Base-by-base conservation (phyloP, 2,113 vertebrate species). In the Mohoua ochrocephala region DNA sequence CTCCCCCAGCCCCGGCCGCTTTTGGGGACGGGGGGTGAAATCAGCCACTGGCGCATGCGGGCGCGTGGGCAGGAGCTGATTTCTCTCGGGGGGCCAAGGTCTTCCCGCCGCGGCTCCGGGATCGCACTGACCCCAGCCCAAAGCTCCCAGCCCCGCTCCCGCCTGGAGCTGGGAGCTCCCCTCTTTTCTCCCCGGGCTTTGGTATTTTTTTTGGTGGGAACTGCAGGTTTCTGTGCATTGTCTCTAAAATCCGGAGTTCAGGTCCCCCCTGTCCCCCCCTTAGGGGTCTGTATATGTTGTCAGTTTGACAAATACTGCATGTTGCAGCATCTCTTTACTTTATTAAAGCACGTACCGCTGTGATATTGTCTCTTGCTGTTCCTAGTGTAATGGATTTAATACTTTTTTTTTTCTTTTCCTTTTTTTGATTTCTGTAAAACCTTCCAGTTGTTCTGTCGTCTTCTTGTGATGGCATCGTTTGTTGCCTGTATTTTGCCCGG, bases 311-410 rank as follows among this genome's bases (percentile, higher is more conserved):
- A 97, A 96, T 96, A 97, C 96, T 93, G 97, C 97, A 68, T 97
- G 97, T 94, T 93, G 97, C 97, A 98, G 97, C 97, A 97, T 98
- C 97, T 96, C 85, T 97, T 98, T 97, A 94, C 96, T 97, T 98
- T 97, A 96, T 96, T 97, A 96, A 95, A 97, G 97, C 97, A 97
- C 96, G 61, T 95, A 94, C 96, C 28, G 96, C 95, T 97, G 97
- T 97, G 97, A 97, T 95, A 91, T 44, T 93, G 97, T 97, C 97
- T 98, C 97, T 98, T 96, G 95, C 97, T 97, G 95, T 98, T 93
- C 92, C 97, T 94, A 96, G 87, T 97, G 97, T 96, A 98, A 97
- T 90, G 93, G 93, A 93, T 93, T 94, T 96, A 87, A 87, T 92
- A 87, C n/a, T 61, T 97, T 96, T 81, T 71, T 95, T 97, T 76